A percentile compares a stretch with the other conserved stretches of the same genome.
These are phyloP conservation scores for Tapera naevia DNA, from an alignment of 2,797 vertebrate genomes.

Conservation along the genomic window DNA sequence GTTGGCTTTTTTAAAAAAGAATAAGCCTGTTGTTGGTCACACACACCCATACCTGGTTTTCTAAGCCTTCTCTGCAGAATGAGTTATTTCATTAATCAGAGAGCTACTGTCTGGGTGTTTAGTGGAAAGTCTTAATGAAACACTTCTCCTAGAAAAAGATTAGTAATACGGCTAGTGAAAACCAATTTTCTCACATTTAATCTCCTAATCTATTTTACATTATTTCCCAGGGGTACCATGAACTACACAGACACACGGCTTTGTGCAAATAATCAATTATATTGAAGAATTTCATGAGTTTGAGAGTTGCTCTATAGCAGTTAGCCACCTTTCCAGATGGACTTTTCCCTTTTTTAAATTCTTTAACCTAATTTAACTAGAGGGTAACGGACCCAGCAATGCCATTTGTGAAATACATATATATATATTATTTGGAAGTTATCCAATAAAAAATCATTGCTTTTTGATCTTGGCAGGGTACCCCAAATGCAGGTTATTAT, in stretches of 20 bases:
- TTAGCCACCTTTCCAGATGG: conserved; percentile 76
- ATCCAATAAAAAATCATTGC: neutral
- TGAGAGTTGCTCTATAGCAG: conserved; percentile 76
- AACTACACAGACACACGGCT: conserved; percentile 81
- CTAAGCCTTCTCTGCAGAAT: conserved; percentile 39
- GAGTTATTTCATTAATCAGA: conserved; percentile 75
- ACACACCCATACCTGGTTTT: conserved; percentile 44
- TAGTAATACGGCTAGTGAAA: conserved; percentile 83
- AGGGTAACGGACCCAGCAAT: neutral
- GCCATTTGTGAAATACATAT: neutral
- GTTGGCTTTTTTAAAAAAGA: neutral
- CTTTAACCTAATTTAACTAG: neutral
- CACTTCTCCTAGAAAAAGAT: conserved; percentile 82
- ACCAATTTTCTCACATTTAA: conserved; percentile 85
- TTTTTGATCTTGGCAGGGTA: neutral
- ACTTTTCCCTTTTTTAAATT: conserved; percentile 59
- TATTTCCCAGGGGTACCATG: conserved; percentile 84
- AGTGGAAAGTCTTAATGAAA: conserved; percentile 79
- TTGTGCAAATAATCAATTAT: conserved; percentile 86
- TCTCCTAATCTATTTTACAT: conserved; percentile 89
- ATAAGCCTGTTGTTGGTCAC: conserved; percentile 2
- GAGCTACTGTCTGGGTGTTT: conserved; percentile 56
- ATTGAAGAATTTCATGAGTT: conserved; percentile 78
- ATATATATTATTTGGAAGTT: neutral
- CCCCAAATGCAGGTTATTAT: neutral